Percentiles rank a stretch among this genome's conserved stretches.
These are phyloP conservation scores for Chlorospingus semifuscus DNA, from an alignment of 2,797 vertebrate species.

Conservation along the genomic window DNA sequence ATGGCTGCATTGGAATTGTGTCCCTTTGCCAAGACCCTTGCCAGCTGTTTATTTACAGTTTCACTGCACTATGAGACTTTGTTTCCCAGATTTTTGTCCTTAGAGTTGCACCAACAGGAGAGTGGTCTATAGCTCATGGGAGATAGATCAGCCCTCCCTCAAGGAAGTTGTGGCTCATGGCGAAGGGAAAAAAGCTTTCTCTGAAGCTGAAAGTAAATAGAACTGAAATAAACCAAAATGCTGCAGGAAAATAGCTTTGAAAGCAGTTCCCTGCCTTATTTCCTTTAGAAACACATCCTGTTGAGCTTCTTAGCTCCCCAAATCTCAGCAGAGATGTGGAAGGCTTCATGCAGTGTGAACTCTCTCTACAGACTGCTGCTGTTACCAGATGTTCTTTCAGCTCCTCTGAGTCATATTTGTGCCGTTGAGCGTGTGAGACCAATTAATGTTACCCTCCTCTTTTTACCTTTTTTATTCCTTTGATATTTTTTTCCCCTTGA, in stretches of 20 bases:
- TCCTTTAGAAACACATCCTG: constrained; percentile 16
- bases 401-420: constrained; percentile 65
- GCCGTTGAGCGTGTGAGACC: constrained; percentile 72
- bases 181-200: neutral
- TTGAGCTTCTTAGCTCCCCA: neutral
- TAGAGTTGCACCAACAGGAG: neutral
- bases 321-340: neutral
- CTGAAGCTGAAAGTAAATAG: constrained; percentile 21
- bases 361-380: constrained; percentile 37
- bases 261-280: neutral
- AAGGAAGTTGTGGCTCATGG: neutral
- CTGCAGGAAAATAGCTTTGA: constrained; percentile 14
- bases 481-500: constrained; percentile 71
- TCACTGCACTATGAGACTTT: constrained; percentile 33
- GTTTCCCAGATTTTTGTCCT: constrained; percentile 11
- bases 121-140: constrained; percentile 32
- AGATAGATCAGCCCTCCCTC: constrained; percentile 33
- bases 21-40: neutral
- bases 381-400: constrained; percentile 53
- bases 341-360: constrained; percentile 12
- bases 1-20: neutral
- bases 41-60: constrained; percentile 52
- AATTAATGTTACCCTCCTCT: constrained; percentile 72
- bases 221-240: neutral
- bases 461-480: constrained; percentile 71